Percentiles rank a stretch among this genome's conserved stretches.
Evolutionary conservation across 2,888 invertebrate species (phyloP).

Genomic region (Pyrocoelia pectoralis): DNA sequence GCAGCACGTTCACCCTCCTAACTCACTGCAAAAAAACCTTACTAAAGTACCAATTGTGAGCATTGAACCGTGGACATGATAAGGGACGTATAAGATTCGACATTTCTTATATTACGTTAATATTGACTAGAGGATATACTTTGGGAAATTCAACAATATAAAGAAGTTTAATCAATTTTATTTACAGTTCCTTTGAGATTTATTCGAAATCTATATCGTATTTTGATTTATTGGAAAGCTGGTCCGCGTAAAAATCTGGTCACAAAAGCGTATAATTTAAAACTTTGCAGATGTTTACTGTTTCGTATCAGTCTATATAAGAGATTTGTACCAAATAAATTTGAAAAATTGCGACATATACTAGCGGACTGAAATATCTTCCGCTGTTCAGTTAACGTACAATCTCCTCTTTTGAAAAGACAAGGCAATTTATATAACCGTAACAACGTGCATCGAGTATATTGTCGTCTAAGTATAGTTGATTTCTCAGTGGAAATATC

Average conservation of each 20-base stretch:
- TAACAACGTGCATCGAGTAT: not conserved
- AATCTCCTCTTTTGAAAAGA: not conserved
- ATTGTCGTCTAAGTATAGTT: not conserved
- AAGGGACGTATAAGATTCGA: too few relatives aligned
- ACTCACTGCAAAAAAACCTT: too few relatives aligned
- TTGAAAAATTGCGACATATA: not conserved
- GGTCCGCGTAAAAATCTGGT: conserved; percentile 19
- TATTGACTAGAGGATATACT: too few relatives aligned
- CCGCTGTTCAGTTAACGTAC: not conserved
- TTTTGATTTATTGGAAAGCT: conserved; percentile 25
- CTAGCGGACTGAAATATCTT: not conserved
- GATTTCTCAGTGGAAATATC: not conserved
- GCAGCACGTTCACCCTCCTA: too few relatives aligned
- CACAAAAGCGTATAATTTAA: conserved; percentile 21
- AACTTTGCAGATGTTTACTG: conserved; percentile 21
- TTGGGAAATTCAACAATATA: not conserved
- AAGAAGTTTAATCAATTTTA: too few relatives aligned
- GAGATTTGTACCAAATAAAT: too few relatives aligned
- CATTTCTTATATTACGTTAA: too few relatives aligned
- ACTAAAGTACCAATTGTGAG: too few relatives aligned
- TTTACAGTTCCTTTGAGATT: conserved; percentile 13
- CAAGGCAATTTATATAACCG: not conserved
- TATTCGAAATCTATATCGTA: conserved; percentile 24
- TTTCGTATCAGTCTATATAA: conserved; percentile 14
- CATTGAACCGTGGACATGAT: too few relatives aligned